Evolutionary conservation across 1,140 invertebrate genomes (phyloP).

Genomic region (Platorchestia sp.): DNA sequence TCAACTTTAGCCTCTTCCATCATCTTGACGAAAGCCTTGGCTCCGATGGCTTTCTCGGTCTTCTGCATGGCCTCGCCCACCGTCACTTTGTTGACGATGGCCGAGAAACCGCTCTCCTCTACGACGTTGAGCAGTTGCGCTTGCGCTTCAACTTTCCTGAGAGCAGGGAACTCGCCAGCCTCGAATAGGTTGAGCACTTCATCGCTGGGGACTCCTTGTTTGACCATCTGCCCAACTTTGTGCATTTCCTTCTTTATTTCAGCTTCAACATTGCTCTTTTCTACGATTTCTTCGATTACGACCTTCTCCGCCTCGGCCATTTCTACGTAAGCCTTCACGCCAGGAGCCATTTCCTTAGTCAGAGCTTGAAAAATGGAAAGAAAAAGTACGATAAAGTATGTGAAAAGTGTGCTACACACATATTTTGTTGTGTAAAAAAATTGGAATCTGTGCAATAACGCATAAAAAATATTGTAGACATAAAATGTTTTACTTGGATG

Average conservation of each 20-base stretch:
- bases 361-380: conserved; percentile 63
- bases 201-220: conserved; percentile 62
- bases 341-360: conserved; percentile 67
- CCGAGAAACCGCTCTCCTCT: conserved; percentile 83
- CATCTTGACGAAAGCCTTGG: conserved; percentile 75
- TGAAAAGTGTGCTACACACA: conserved; percentile 30
- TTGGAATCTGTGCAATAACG: not conserved
- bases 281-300: conserved; percentile 85
- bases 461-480: not conserved
- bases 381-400: not conserved
- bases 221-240: conserved; percentile 60
- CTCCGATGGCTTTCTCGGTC: conserved; percentile 67
- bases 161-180: conserved; percentile 82
- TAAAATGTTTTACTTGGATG: not conserved
- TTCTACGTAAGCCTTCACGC: conserved; percentile 71
- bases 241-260: conserved; percentile 60
- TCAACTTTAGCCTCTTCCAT: conserved; percentile 83
- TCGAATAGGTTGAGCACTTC: conserved; percentile 68
- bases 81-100: conserved; percentile 83
- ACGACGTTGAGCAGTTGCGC: conserved; percentile 85
- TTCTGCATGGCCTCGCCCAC: conserved; percentile 77
- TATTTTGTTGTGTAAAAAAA: not conserved
- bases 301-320: conserved; percentile 85
- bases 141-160: conserved; percentile 83
- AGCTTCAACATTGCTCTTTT: conserved; percentile 75